Evolutionary conservation across 2,888 invertebrate species (phyloP), one percentile per base, ranked within the genome.

Genomic region (Pristionchus japonicus): DNA sequence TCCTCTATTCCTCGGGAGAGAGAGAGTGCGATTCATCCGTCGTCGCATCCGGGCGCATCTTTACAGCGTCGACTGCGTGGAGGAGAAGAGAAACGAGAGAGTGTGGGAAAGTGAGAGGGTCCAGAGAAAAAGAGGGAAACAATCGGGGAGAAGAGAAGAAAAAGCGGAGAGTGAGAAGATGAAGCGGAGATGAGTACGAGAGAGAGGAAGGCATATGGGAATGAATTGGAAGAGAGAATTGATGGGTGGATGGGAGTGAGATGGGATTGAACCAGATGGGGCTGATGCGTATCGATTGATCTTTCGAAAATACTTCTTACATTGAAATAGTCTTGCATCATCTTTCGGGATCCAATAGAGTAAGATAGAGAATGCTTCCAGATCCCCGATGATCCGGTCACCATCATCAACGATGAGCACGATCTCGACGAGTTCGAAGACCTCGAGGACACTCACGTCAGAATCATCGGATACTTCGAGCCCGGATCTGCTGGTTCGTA

Each of bases 331-430:
- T n/a, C n/a, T n/a, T n/a, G n/a, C n/a, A n/a, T n/a, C n/a, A n/a
- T n/a, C n/a, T n/a, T n/a, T n/a, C n/a, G n/a, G n/a, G n/a, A n/a
- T n/a, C n/a, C n/a, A n/a, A n/a, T n/a, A n/a, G n/a, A n/a, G n/a
- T n/a, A n/a, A n/a, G n/a, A 80, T 27, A 85, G 40, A 3, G 34
- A 37, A 40, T 20, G 20, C 11, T 86, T 92, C 64, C 84, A 94
- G 94, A 94, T 94, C 84, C 94, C 94, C 47, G 94, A 94, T 89
- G 94, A 94, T 86, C 94, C 94, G 57, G 93, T 94, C 52, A 94
- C 94, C 31, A 94, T 94, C 88, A 94, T 94, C 90, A 94, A 94
- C 89, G 94, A 94, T 89, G 92, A 94, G 83, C 93, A 94, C 86
- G 94, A 94, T 85, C 89, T 94, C 84, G 93, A 94, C 74, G 94